Evolutionary conservation across 1,140 invertebrate species (phyloP), one percentile per base, ranked within the genome.

Genomic region (Nephotettix cincticeps): DNA sequence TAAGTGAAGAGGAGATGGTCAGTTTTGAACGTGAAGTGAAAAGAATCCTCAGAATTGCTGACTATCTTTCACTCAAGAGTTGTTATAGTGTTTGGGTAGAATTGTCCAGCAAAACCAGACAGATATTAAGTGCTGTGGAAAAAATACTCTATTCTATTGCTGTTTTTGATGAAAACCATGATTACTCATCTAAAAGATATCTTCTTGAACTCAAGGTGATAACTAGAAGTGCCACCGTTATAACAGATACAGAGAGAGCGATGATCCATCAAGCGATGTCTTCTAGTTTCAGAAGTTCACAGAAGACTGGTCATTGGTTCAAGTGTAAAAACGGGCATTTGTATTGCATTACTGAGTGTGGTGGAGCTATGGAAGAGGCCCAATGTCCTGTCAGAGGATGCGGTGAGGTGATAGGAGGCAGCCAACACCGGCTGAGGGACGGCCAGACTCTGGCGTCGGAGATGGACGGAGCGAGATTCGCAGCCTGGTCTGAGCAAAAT

Each of bases 261-360:
- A 74, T 86, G 77, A 87, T 92, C 66, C 80, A 91, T 0, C 78
- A 81, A 77, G 90, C 89, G 0, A 85, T 92, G 74, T 11, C 40
- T 6, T 54, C 45, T 2, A 25, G 36, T 70, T 75, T 75, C 54
- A 14, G 56, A 0, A 83, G 81, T 1, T 76, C 89, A 1, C 78
- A 73, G 23, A 64, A 58, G 6, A 79, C 83, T 71, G 91, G 91
- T 0, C 88, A 89, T 78, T 93, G 91, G 91, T 92, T 81, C 75
- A 89, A 88, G 76, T 93, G 91, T 80, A 88, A 85, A 0, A 91
- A 91, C 78, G 90, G 90, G 1, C 91, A 93, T 77, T 78, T 85
- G 56, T 93, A 93, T 77, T 84, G 80, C 27, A 91, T 93, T 73
- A 84, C 80, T 1, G 87, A 92, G n/a, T 93, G 91, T 78, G 91